phyloP scores from a whole-genome alignment of 2,797 vertebrate genomes.

The Artibeus lituratus region DNA sequence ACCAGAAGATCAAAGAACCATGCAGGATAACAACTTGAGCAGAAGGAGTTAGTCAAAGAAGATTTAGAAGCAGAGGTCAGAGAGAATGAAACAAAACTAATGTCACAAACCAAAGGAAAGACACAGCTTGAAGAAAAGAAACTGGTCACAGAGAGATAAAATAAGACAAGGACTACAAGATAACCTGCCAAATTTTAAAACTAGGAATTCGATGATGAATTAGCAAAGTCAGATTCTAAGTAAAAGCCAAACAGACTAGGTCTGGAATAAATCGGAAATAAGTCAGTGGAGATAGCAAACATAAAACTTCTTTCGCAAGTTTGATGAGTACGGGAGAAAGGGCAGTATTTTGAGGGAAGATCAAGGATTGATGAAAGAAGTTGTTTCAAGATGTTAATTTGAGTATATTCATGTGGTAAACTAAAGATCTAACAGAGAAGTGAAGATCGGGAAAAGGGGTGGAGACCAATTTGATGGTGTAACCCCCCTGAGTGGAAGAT shows the following conservation, averaged over 20 bases:
- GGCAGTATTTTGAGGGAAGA: neutral
- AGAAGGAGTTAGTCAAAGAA: neutral
- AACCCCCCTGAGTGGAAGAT: neutral
- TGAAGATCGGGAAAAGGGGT: neutral
- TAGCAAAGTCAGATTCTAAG: neutral
- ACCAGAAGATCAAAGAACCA: neutral
- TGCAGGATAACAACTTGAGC: neutral
- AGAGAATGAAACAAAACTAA: neutral
- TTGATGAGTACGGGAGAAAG: neutral
- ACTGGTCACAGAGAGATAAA: neutral
- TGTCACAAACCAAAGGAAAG: neutral
- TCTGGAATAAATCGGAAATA: neutral
- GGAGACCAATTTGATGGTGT: neutral
- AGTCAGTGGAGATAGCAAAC: neutral
- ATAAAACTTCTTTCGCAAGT: neutral
- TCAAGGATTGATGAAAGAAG: neutral
- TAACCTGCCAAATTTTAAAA: neutral
- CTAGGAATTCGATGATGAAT: neutral
- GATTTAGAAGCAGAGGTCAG: neutral
- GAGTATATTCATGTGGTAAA: neutral
- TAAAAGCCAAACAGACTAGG: neutral
- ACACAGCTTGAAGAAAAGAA: neutral
- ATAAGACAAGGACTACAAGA: neutral
- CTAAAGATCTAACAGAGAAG: neutral
- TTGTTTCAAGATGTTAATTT: neutral